Evolutionary conservation across 2,113 vertebrate species (phyloP).

Genomic region (Vidua macroura): DNA sequence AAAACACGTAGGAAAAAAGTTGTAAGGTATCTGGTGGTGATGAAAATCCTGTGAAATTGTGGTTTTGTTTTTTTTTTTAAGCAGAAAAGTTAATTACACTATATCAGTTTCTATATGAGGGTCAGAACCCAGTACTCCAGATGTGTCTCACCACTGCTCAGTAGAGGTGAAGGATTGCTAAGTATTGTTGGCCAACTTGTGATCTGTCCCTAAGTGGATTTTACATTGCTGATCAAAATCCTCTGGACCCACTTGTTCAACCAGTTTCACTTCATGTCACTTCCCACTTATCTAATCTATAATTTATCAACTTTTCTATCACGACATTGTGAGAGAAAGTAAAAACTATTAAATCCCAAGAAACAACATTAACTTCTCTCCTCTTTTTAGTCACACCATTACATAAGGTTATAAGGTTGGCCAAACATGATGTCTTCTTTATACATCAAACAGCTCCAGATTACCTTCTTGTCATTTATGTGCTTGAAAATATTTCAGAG

Average conservation of each 20-base stretch:
- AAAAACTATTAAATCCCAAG: neutral
- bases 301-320: neutral
- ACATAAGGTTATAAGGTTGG: neutral
- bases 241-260: neutral
- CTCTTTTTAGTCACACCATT: neutral
- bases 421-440: neutral
- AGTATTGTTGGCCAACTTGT: neutral
- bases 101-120: neutral
- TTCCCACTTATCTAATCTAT: neutral
- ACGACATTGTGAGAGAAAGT: neutral
- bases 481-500: neutral
- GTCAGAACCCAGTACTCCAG: neutral
- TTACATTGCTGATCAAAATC: neutral
- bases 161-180: rapidly evolving
- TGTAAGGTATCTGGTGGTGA: neutral
- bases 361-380: neutral
- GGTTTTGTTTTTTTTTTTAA: neutral
- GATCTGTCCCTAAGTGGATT: neutral
- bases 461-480: neutral
- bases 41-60: neutral
- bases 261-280: neutral
- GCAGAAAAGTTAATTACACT: neutral
- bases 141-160: neutral
- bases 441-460: neutral
- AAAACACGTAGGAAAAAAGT: neutral